A percentile compares a stretch with the other conserved stretches of the same genome.
Evolutionary conservation across 2,888 invertebrate genomes (phyloP).

Genomic region (Heliothis peltigera): DNA sequence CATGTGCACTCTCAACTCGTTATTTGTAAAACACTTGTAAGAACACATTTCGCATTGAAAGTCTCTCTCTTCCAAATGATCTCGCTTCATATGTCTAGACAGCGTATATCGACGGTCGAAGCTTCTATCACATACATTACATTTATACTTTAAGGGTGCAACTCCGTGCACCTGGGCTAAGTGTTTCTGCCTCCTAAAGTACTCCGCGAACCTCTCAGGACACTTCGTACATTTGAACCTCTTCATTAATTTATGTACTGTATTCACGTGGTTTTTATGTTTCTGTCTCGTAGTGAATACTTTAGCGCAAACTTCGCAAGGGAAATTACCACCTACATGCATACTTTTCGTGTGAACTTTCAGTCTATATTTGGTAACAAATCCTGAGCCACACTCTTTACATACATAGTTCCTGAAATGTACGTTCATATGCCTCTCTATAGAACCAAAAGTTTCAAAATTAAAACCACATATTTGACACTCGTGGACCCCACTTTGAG

Average conservation of each 20-base stretch:
- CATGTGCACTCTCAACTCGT: constrained; percentile 79
- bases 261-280: constrained; percentile 76
- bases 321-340: constrained; percentile 71
- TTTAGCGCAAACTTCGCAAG: constrained; percentile 79
- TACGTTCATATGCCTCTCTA: constrained; percentile 84
- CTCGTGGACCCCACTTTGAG: constrained; percentile 67
- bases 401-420: constrained; percentile 83
- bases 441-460: constrained; percentile 83
- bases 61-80: constrained; percentile 77
- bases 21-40: constrained; percentile 79
- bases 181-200: constrained; percentile 79
- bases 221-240: constrained; percentile 80
- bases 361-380: constrained; percentile 77
- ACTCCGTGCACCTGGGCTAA: constrained; percentile 78
- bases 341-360: constrained; percentile 79
- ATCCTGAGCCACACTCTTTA: constrained; percentile 81
- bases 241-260: constrained; percentile 76
- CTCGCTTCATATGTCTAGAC: constrained; percentile 78
- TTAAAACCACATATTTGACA: constrained; percentile 79
- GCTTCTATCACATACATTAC: constrained; percentile 78
- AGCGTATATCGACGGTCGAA: constrained; percentile 74
- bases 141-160: constrained; percentile 75
- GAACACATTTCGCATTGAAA: constrained; percentile 65
- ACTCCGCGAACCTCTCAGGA: constrained; percentile 77
- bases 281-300: constrained; percentile 74